Evolutionary conservation across 2,113 vertebrate genomes (phyloP).

Genomic region (Acrocephalus arundinaceus): DNA sequence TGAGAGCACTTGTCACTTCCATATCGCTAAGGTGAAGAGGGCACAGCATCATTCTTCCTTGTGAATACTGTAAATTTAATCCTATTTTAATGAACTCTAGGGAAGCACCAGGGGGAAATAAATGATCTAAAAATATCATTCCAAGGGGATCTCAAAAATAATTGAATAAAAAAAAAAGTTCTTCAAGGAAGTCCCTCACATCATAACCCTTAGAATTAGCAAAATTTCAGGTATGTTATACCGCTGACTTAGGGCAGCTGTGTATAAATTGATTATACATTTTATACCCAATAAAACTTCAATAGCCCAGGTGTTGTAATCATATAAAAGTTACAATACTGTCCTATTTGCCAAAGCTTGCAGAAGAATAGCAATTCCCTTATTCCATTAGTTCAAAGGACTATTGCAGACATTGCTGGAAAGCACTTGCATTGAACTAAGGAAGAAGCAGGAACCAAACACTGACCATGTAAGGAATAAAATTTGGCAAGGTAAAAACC

Average conservation of each 20-base stretch:
- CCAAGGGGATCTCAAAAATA: not conserved
- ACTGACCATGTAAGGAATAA: not conserved
- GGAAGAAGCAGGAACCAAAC: not conserved
- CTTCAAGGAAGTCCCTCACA: not conserved
- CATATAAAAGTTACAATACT: not conserved
- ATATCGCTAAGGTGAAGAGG: not conserved
- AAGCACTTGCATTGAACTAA: not conserved
- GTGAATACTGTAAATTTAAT: not conserved
- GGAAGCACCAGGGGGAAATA: not conserved
- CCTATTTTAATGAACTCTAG: not conserved
- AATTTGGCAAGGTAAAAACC: not conserved
- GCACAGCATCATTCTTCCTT: not conserved
- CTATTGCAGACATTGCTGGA: not conserved
- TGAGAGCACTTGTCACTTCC: not conserved
- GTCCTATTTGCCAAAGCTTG: not conserved
- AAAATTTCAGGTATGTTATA: not conserved
- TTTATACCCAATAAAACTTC: not conserved
- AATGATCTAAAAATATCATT: not conserved
- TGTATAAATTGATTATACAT: not conserved
- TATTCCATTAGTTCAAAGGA: not conserved
- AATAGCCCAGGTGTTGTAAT: not conserved
- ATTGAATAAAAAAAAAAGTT: not conserved
- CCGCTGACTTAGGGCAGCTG: not conserved
- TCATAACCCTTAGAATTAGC: not conserved
- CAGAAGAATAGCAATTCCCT: not conserved